Evolutionary conservation across 1,140 invertebrate genomes (phyloP).

Genomic region (Drosophila willistoni): DNA sequence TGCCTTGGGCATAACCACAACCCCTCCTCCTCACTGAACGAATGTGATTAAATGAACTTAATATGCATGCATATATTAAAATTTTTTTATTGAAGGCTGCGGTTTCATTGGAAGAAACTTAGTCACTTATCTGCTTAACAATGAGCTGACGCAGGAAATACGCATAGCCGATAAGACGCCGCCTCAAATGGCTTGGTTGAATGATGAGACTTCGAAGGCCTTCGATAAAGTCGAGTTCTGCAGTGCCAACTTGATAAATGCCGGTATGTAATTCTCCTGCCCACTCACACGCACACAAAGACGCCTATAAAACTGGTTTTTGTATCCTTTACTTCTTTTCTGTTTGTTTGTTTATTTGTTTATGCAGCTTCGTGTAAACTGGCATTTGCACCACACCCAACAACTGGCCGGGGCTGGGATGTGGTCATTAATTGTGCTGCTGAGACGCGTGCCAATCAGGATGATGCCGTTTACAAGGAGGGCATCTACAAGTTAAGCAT

Average conservation of each 20-base stretch:
- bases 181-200: conserved; percentile 95
- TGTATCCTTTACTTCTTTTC: conserved; percentile 42
- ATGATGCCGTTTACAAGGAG: conserved; percentile 94
- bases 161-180: conserved; percentile 96
- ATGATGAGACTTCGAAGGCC: conserved; percentile 87
- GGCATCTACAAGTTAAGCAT: conserved; percentile 92
- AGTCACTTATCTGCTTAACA: conserved; percentile 90
- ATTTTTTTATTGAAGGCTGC: conserved; percentile 85
- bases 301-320: conserved; percentile 59
- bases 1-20: conserved; percentile 32
- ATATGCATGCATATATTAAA: conserved; percentile 20
- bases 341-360: conserved; percentile 27
- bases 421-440: conserved; percentile 95
- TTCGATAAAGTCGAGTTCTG: conserved; percentile 93
- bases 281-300: conserved; percentile 21
- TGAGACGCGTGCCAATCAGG: conserved; percentile 94
- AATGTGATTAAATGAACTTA: conserved; percentile 10
- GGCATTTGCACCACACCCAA: conserved; percentile 87
- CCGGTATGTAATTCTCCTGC: conserved; percentile 86
- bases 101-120: conserved; percentile 96
- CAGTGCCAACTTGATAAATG: conserved; percentile 95
- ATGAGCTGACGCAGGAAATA: conserved; percentile 90
- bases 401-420: conserved; percentile 86
- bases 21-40: conserved; percentile 5
- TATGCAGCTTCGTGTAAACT: conserved; percentile 89